A percentile compares a stretch with the other conserved stretches of the same genome.
Evolutionary conservation across 2,888 invertebrate genomes (phyloP).

Genomic region (Drosophila pseudotakahashii): DNA sequence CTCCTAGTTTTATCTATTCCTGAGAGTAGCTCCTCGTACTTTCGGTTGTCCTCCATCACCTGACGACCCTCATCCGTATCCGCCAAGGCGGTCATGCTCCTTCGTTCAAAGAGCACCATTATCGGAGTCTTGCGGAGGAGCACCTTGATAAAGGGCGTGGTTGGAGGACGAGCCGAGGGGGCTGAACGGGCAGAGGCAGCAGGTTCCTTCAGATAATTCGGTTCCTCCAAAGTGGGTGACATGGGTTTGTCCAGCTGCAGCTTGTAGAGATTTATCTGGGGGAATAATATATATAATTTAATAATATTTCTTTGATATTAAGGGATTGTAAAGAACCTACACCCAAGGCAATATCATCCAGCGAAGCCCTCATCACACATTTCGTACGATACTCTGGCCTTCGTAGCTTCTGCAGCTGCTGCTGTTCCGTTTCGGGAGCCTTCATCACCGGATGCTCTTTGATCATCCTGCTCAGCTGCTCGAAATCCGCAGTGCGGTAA

Average conservation of each 20-base stretch:
- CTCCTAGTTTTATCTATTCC: conserved; percentile 88
- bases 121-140: conserved; percentile 89
- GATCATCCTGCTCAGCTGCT: conserved; percentile 61
- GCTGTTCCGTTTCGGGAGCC: conserved; percentile 26
- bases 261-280: conserved; percentile 64
- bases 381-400: conserved; percentile 67
- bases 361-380: conserved; percentile 70
- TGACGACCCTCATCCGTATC: conserved; percentile 86
- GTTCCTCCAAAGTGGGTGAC: neutral
- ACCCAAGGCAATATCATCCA: conserved; percentile 70
- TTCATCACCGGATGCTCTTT: conserved; percentile 65
- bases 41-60: conserved; percentile 87
- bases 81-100: conserved; percentile 87
- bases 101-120: conserved; percentile 87
- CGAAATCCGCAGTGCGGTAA: conserved; percentile 65
- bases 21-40: conserved; percentile 88
- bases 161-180: conserved; percentile 2
- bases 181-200: conserved; percentile 4
- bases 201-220: conserved; percentile 14
- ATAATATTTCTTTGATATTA: neutral
- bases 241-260: conserved; percentile 48
- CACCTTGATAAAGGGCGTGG: conserved; percentile 87
- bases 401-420: conserved; percentile 54
- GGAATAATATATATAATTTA: too few relatives aligned
- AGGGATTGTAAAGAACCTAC: conserved; percentile 46